These are phyloP conservation scores for Gymnocheta viridis DNA, from an alignment of 2,888 invertebrate species.

Conservation along the genomic window DNA sequence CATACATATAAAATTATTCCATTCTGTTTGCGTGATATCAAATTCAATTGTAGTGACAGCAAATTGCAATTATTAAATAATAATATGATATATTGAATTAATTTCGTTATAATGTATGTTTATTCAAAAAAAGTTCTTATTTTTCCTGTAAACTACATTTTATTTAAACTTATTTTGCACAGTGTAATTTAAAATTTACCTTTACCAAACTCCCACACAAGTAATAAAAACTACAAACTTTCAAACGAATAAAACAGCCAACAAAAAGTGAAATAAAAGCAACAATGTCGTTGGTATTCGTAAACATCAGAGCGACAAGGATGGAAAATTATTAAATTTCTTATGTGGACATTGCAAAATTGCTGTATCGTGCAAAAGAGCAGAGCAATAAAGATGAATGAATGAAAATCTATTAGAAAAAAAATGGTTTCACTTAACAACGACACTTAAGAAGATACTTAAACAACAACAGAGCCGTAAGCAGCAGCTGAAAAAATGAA, in stretches of 20 bases:
- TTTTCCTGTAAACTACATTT: too few relatives aligned
- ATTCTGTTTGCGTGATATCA: too few relatives aligned
- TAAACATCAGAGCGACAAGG: slow-evolving; percentile 33
- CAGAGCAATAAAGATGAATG: slow-evolving; percentile 63
- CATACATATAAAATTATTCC: too few relatives aligned
- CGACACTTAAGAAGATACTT: slow-evolving; percentile 70
- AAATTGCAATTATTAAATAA: too few relatives aligned
- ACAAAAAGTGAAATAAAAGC: slow-evolving; percentile 8
- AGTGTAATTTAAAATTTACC: slow-evolving; percentile 44
- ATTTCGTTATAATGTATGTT: too few relatives aligned
- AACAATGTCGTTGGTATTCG: slow-evolving; percentile 2
- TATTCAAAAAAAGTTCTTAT: too few relatives aligned
- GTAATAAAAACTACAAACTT: slow-evolving; percentile 30
- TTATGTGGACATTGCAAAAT: slow-evolving; percentile 20
- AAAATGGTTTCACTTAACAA: slow-evolving; percentile 77
- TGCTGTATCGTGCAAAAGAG: slow-evolving; percentile 54
- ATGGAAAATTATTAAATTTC: slow-evolving; percentile 55
- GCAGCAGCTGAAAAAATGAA: slow-evolving; percentile 15
- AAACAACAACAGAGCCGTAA: slow-evolving; percentile 47
- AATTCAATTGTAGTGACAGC: too few relatives aligned
- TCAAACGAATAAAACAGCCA: slow-evolving; percentile 2
- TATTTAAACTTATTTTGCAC: slow-evolving; percentile 4
- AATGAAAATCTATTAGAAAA: slow-evolving; percentile 73
- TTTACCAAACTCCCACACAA: slow-evolving; percentile 58
- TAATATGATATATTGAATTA: too few relatives aligned